These are phyloP conservation scores for Erinaceus europaeus DNA, from an alignment of 2,113 vertebrate species.

Conservation along the genomic window DNA sequence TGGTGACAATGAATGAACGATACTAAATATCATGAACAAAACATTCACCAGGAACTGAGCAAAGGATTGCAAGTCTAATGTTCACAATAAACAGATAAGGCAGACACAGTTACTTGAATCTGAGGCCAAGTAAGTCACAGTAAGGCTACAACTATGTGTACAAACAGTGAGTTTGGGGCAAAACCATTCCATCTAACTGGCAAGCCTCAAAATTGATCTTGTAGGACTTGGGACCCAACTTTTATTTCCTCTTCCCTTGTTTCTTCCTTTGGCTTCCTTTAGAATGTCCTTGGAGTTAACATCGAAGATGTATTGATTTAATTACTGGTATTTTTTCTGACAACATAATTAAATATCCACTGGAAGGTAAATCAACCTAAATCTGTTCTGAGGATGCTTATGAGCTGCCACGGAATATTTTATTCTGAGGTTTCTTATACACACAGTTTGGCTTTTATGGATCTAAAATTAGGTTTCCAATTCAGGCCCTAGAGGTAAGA, in stretches of 20 bases:
- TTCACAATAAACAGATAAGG: rapidly evolving
- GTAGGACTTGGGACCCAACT: rapidly evolving
- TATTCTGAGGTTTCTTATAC: constrained; percentile 48
- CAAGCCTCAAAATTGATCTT: background rate
- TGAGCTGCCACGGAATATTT: background rate
- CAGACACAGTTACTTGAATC: background rate
- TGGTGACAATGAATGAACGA: background rate
- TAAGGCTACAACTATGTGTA: rapidly evolving
- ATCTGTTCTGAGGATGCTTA: background rate
- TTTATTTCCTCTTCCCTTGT: background rate
- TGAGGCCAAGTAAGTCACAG: background rate
- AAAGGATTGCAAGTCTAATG: background rate
- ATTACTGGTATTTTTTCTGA: constrained; percentile 69
- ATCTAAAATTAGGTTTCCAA: constrained; percentile 72
- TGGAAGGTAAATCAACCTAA: constrained; percentile 62
- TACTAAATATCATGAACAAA: background rate
- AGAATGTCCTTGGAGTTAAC: constrained; percentile 64
- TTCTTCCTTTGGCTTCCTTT: constrained; percentile 44
- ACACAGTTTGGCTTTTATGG: constrained; percentile 34
- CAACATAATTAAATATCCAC: constrained; percentile 63
- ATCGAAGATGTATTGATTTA: constrained; percentile 51
- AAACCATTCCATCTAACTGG: rapidly evolving
- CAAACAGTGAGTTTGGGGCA: rapidly evolving
- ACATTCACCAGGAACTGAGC: background rate
- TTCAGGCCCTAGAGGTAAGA: constrained; percentile 62